These are phyloP conservation scores for Cyclina sinensis DNA, from an alignment of 1,140 invertebrate genomes.

Conservation along the genomic window DNA sequence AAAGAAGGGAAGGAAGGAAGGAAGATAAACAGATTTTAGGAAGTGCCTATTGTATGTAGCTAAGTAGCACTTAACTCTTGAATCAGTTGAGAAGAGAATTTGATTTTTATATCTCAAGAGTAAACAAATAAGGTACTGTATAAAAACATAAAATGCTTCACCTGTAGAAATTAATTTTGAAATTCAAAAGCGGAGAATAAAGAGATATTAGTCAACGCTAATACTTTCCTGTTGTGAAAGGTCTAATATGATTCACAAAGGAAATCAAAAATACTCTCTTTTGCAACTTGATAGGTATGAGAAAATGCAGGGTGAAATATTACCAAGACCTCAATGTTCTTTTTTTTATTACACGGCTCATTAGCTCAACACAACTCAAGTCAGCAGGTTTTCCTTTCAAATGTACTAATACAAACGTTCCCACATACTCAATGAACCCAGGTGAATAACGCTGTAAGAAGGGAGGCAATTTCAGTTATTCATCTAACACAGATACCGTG, in stretches of 20 bases:
- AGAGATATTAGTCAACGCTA: background rate
- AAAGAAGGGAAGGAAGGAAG: background rate
- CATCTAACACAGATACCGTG: too few species aligned
- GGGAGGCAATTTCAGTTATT: background rate
- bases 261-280: background rate
- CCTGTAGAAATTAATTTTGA: too few species aligned
- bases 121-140: too few species aligned
- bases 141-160: too few species aligned
- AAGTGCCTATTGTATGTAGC: too few species aligned
- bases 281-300: conserved; percentile 20
- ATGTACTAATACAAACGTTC: background rate
- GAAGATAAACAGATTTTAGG: too few species aligned
- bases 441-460: background rate
- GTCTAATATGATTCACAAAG: background rate
- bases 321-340: background rate
- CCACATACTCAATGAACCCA: background rate
- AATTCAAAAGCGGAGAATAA: too few species aligned
- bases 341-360: background rate
- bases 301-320: background rate
- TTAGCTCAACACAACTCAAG: background rate
- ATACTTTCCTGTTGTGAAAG: background rate
- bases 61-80: too few species aligned
- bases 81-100: too few species aligned
- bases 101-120: too few species aligned
- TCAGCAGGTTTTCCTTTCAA: background rate